Percentiles rank a stretch among this genome's conserved stretches.
phyloP scores from a whole-genome alignment of 2,888 invertebrate genomes.

The Drosophila robusta region DNA sequence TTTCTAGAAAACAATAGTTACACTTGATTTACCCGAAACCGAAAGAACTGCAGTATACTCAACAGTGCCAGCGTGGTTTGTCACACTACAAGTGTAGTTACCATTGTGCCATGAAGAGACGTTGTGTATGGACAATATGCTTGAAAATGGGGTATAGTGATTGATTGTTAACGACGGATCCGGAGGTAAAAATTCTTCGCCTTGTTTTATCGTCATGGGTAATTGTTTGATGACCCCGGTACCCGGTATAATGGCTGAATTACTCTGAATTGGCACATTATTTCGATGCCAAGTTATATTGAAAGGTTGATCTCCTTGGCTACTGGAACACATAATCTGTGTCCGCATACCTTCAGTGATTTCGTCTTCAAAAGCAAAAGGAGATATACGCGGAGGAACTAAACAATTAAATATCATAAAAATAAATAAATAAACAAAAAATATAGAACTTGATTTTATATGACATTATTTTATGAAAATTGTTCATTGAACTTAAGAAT shows the following conservation, averaged over 20 bases:
- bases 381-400: constrained; percentile 93
- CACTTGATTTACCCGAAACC: constrained; percentile 86
- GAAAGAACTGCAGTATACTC: constrained; percentile 86
- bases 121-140: constrained; percentile 85
- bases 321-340: constrained; percentile 88
- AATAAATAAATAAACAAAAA: constrained; percentile 22
- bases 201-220: constrained; percentile 19
- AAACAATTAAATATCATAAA: constrained; percentile 39
- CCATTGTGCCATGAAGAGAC: constrained; percentile 85
- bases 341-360: constrained; percentile 92
- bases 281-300: constrained; percentile 87
- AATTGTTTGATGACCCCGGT: constrained; percentile 22
- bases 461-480: not conserved
- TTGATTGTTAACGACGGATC: constrained; percentile 86
- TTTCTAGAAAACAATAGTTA: constrained; percentile 58
- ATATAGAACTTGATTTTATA: constrained; percentile 3
- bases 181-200: constrained; percentile 56
- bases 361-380: constrained; percentile 92
- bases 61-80: constrained; percentile 85
- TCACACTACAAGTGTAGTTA: constrained; percentile 85
- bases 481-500: constrained; percentile 3
- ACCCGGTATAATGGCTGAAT: constrained; percentile 51
- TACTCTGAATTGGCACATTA: constrained; percentile 83
- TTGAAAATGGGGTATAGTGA: constrained; percentile 86
- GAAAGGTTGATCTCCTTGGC: constrained; percentile 87